Base-by-base conservation (phyloP, 2,113 vertebrate genomes). In the Cyanoramphus novaezelandiae region DNA sequence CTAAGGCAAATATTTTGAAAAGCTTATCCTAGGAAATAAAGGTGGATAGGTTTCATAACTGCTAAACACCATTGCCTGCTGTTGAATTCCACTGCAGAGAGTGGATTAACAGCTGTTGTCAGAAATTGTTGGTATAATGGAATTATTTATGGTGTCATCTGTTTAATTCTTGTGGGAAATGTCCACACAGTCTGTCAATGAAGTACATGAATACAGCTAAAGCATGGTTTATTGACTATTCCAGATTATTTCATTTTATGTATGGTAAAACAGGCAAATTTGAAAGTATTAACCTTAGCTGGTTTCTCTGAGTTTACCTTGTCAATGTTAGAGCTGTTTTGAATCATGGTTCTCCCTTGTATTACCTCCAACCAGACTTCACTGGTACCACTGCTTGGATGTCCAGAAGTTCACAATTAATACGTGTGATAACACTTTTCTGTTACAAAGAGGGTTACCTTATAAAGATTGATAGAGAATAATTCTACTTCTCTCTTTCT, bases 91-190 rank as follows among this genome's bases (percentile, higher is more conserved):
- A 83, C 50, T 17, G 64, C 1, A 0, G 35, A 90, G 39, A 82
- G n/a, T 67, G 63, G 64, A 93, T 95, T 93, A 95, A 95, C 93
- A 97, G 75, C 87, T 96, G 96, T 91, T 95, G 92, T 94, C 86
- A 96, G 80, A 93, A 95, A 94, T 81, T 94, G 94, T 96, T 94
- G 94, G 68, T 88, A 55, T 96, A 96, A 97, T 94, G 80, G 88
- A 96, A 96, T 97, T 96, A 97, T 96, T 95, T 96, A 94, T 96
- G 71, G 90, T 97, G 95, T 97, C 94, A 92, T 94, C 92, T 96
- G 95, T 92, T 95, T 86, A 94, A 92, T 80, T 86, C 94, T 93
- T 93, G 37, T 62, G 88, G 92, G 96, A 97, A 88, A 94, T 94
- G 94, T 81, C 95, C 80, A 33, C 57, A 57, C 90, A 94, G 88